A percentile compares a stretch with the other conserved stretches of the same genome.
These are phyloP conservation scores for Rhynchophorus ferrugineus DNA, from an alignment of 1,140 invertebrate species.

Conservation along the genomic window DNA sequence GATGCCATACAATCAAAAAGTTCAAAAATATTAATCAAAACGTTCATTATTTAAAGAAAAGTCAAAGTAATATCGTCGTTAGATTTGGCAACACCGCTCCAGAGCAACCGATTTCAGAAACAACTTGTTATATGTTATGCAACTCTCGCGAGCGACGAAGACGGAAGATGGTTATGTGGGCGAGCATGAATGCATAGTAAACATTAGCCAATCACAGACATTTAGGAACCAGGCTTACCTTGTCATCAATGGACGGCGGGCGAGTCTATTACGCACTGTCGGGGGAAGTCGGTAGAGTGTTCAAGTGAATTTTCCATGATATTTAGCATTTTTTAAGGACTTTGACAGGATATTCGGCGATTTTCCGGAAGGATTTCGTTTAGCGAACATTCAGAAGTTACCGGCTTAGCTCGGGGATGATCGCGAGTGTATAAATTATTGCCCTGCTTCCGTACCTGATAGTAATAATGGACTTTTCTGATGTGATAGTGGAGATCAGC, in stretches of 20 bases:
- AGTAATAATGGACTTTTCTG: conserved; percentile 34
- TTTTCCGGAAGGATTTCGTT: too few relatives aligned
- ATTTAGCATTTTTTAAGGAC: background rate
- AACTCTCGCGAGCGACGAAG: conserved; percentile 27
- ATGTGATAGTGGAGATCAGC: conserved; percentile 30
- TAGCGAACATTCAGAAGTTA: background rate
- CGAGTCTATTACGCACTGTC: conserved; percentile 28
- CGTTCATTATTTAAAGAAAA: too few relatives aligned
- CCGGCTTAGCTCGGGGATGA: background rate
- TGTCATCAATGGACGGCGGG: conserved; percentile 43
- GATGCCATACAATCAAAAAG: too few relatives aligned
- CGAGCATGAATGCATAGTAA: conserved; percentile 35
- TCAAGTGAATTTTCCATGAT: background rate
- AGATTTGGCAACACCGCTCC: conserved; percentile 3
- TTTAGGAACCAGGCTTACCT: conserved; percentile 39
- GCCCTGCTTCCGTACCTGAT: conserved; percentile 27
- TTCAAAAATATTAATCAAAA: too few relatives aligned
- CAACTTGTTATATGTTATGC: conserved; percentile 27
- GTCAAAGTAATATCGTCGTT: too few relatives aligned
- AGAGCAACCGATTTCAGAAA: conserved; percentile 7
- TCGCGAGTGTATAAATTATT: background rate
- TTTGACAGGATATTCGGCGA: too few relatives aligned
- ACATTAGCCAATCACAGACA: conserved; percentile 37
- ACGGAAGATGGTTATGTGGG: conserved; percentile 29
- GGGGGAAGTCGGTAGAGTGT: conserved; percentile 8